phyloP scores from a whole-genome alignment of 2,888 invertebrate species.

The Synergus itoensis region DNA sequence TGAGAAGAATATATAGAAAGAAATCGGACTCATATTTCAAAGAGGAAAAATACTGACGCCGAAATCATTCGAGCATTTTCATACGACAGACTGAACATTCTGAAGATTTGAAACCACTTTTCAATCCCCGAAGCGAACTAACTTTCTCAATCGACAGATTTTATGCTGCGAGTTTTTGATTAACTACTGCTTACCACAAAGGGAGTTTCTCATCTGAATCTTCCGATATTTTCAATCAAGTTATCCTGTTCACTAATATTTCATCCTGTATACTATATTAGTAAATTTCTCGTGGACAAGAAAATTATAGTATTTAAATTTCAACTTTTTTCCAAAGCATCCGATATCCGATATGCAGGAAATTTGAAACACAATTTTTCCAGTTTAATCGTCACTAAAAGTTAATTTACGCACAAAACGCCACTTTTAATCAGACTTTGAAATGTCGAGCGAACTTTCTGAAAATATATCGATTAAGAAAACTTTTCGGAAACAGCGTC shows the following conservation, averaged over 20 bases:
- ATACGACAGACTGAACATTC: neutral
- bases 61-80: constrained; percentile 10
- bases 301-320: too few species aligned
- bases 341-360: neutral
- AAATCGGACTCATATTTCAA: too few species aligned
- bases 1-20: too few species aligned
- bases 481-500: neutral
- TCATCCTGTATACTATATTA: too few species aligned
- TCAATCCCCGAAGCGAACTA: constrained; percentile 21
- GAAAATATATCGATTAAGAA: neutral
- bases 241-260: too few species aligned
- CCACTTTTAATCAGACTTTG: neutral
- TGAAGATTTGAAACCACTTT: constrained; percentile 11
- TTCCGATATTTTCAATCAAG: too few species aligned
- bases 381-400: neutral
- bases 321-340: too few species aligned
- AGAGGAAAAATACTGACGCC: neutral
- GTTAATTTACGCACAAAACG: too few species aligned
- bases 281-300: too few species aligned
- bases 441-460: neutral
- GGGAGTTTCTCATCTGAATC: too few species aligned
- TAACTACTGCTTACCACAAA: too few species aligned
- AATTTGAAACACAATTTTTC: constrained; percentile 9
- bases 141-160: neutral
- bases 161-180: neutral